Percentiles rank a stretch among this genome's conserved stretches.
Evolutionary conservation across 2,113 vertebrate genomes (phyloP).

Genomic region (Pongo pygmaeus): DNA sequence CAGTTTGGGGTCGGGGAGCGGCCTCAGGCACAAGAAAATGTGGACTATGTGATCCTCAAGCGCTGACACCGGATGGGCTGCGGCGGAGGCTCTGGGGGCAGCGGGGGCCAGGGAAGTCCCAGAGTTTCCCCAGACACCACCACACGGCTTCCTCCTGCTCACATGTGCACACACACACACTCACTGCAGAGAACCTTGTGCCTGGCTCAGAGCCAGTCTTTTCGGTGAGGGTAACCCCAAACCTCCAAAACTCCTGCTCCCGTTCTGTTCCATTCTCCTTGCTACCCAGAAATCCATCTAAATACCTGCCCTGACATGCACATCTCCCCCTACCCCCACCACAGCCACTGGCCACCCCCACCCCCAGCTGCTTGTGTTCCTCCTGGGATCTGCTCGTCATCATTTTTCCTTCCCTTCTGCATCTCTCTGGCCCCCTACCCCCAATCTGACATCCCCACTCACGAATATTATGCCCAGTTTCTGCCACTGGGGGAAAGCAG

Average conservation of each 20-base stretch:
- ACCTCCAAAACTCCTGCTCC: conserved; percentile 72
- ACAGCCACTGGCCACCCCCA: fast-evolving
- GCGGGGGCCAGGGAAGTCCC: too few species aligned
- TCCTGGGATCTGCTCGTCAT: not conserved
- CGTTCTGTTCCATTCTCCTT: conserved; percentile 86
- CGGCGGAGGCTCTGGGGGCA: fast-evolving
- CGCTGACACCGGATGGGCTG: not conserved
- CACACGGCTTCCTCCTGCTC: conserved; percentile 81
- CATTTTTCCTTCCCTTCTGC: not conserved
- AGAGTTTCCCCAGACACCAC: conserved; percentile 71
- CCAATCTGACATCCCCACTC: not conserved
- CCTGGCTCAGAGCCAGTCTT: conserved; percentile 79
- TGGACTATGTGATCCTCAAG: conserved; percentile 72
- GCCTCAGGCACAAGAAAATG: not conserved
- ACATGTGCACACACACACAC: conserved; percentile 73
- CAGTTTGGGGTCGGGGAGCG: conserved; percentile 37
- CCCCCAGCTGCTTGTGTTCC: not conserved
- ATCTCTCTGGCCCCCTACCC: not conserved
- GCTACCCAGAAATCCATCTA: not conserved
- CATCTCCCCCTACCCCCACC: not conserved
- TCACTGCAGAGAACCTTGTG: conserved; percentile 69
- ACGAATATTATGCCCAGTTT: not conserved
- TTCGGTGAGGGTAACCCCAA: conserved; percentile 69
- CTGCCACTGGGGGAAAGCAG: not conserved
- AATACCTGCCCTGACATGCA: too few species aligned